These are phyloP conservation scores for Ceyx melanurus DNA, from an alignment of 2,113 vertebrate species.

Conservation along the genomic window DNA sequence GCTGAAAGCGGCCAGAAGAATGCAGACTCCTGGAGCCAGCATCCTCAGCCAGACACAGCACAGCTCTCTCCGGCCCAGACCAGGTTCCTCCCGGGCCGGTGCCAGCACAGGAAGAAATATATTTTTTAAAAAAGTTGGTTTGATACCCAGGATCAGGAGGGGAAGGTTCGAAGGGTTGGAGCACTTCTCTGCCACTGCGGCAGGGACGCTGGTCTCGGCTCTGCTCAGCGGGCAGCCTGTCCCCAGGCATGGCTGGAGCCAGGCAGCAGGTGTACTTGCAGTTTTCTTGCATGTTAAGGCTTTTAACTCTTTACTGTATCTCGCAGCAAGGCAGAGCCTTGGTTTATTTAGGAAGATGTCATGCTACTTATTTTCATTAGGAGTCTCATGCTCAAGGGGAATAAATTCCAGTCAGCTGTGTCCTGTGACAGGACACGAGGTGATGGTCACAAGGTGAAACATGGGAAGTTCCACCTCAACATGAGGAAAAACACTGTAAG, in stretches of 20 bases:
- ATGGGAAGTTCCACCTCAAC: too few species aligned
- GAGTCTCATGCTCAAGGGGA: neutral
- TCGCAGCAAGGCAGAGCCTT: neutral
- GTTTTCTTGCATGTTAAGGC: neutral
- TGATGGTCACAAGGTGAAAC: too few species aligned
- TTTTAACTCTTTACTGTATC: neutral
- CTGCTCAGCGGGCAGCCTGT: neutral
- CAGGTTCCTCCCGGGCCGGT: neutral
- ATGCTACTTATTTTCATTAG: neutral
- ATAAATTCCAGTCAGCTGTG: neutral
- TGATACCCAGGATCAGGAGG: neutral
- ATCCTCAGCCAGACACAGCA: constrained; percentile 7
- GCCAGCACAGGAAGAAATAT: constrained; percentile 22
- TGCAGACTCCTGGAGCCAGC: constrained; percentile 40
- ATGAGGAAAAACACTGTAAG: too few species aligned
- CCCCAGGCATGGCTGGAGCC: neutral
- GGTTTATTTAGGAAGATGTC: neutral
- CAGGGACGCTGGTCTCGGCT: neutral
- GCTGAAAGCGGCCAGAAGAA: constrained; percentile 56
- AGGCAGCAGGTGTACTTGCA: neutral
- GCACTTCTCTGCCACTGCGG: neutral
- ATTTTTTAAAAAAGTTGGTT: neutral
- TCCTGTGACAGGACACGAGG: too few species aligned
- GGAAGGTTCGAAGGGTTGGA: neutral
- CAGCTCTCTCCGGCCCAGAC: neutral